These are phyloP conservation scores for Acanthisitta chloris DNA, from an alignment of 2,113 vertebrate genomes.

Conservation along the genomic window DNA sequence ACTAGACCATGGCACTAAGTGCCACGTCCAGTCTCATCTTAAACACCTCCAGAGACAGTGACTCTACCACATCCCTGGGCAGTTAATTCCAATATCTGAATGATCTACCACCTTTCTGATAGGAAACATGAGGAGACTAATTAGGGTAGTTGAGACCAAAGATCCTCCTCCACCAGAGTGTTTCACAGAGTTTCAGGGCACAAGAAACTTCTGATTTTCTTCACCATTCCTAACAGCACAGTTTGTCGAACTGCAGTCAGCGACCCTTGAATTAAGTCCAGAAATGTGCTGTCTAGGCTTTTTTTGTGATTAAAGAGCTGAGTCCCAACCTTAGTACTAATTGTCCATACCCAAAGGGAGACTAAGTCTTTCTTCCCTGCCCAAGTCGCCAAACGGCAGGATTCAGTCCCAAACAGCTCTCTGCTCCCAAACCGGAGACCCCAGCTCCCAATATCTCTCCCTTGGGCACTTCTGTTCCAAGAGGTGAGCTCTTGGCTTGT, in stretches of 20 bases:
- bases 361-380: neutral
- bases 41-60: too few species aligned
- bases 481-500: neutral
- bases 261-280: neutral
- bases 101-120: neutral
- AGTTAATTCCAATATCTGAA: too few species aligned
- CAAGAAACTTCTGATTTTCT: neutral
- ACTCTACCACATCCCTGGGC: too few species aligned
- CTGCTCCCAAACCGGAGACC: neutral
- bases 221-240: neutral
- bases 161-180: neutral
- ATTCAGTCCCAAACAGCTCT: neutral
- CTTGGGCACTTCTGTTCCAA: neutral
- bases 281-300: neutral
- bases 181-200: neutral
- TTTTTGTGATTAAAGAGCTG: neutral
- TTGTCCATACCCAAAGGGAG: neutral
- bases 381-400: neutral
- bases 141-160: neutral
- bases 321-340: neutral
- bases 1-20: too few species aligned
- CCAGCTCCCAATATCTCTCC: neutral
- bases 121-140: neutral
- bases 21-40: too few species aligned
- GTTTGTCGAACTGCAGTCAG: neutral